Conservation (phyloP, 1,140 invertebrate species). For the Palaemon carinicauda region DNA sequence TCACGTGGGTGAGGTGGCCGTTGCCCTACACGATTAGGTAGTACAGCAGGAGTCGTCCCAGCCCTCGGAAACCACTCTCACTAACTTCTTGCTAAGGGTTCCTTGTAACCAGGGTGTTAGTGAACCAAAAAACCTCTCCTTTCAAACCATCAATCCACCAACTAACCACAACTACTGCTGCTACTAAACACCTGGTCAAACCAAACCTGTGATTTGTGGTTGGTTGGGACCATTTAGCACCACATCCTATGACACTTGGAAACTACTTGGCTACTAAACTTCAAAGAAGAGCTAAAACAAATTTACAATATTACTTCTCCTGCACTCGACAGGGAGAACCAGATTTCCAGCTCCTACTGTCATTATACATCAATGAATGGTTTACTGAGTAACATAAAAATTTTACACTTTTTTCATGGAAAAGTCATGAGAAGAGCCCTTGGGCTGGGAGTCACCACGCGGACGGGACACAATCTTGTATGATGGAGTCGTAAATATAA, state of each 20-base stretch:
- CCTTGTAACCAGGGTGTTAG: too few relatives aligned
- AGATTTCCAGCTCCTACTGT: too few relatives aligned
- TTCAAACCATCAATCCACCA: background rate
- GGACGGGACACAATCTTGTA: background rate
- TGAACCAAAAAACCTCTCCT: too few relatives aligned
- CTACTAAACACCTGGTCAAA: background rate
- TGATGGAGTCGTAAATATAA: background rate
- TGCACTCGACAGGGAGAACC: background rate
- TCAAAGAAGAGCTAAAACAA: background rate
- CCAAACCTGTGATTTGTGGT: background rate
- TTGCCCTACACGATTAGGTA: conserved; percentile 11
- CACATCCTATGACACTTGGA: background rate
- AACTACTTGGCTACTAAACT: background rate
- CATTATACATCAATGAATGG: conserved; percentile 4
- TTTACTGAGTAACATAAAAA: background rate
- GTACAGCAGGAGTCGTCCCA: conserved; percentile 22
- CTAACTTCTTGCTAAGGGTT: background rate
- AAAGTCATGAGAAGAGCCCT: conserved; percentile 10
- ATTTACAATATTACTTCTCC: background rate
- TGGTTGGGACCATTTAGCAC: background rate
- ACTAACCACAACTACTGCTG: background rate
- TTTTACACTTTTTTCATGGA: background rate
- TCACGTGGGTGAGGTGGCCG: background rate
- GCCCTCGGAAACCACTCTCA: conserved; percentile 7
- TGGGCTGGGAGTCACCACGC: conserved; percentile 22